Base-by-base conservation (phyloP, 1,140 invertebrate genomes). In the Propsilocerus akamusi region DNA sequence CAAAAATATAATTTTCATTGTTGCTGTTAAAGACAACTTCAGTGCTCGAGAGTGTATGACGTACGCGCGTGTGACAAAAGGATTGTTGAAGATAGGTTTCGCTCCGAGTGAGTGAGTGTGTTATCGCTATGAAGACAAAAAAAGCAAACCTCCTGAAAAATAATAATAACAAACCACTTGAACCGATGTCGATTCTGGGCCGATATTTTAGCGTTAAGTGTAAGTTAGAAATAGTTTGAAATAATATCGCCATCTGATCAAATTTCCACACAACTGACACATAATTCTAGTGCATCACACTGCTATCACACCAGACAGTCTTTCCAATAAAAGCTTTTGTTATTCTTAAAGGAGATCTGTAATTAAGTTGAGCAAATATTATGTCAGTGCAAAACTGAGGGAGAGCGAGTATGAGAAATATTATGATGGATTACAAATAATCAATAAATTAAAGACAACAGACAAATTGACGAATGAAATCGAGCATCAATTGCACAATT, bases 361-460 rank as follows among this genome's bases (percentile, higher is more conserved):
- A 30, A 30, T 30, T 30, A 30, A 30, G n/a, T 30, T 30, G 28
- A 11, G 28, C 28, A 30, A 30, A 30, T 30, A 30, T 30, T 30
- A 30, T 30, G 10, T 8, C n/a, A 30, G 28, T 11, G n/a, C 28
- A 30, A 3, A n/a, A 30, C 28, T 30, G 28, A 7, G 28, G 28
- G 6, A 30, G n/a, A 4, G 28, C 10, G 6, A 6, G n/a, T 8
- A 2, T 11, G 28, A 30, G 28, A 30, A n/a, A 30, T 30, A n/a
- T n/a, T n/a, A n/a, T n/a, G n/a, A n/a, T n/a, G n/a, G n/a, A n/a
- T n/a, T n/a, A n/a, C 10, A 41, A 20, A 41, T 20, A 41, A 41
- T 41, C 34, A 20, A 41, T 41, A 41, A 41, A 41, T 41, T 41
- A 41, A 41, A 41, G 34, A 41, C 14, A 37, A 11, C n/a, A n/a